phyloP scores from a whole-genome alignment of 2,797 vertebrate species.

The Chiloscyllium punctatum region DNA sequence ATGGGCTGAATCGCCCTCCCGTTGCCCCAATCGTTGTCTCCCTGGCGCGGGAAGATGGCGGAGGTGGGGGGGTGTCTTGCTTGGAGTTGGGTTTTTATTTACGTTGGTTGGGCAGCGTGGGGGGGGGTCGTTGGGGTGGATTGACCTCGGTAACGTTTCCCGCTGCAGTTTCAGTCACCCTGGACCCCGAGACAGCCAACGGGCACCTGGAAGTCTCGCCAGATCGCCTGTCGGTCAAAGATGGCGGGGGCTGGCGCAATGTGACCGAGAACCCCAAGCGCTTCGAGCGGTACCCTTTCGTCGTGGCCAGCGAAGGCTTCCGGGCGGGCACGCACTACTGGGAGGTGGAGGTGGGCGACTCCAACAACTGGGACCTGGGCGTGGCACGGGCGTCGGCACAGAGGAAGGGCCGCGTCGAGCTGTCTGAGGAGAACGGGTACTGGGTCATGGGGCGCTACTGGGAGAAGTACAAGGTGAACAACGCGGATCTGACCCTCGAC shows the following conservation, averaged over 20 bases:
- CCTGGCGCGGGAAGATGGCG: too few relatives aligned
- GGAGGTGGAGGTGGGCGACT: constrained; percentile 4
- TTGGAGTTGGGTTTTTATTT: too few relatives aligned
- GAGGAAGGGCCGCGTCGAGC: neutral
- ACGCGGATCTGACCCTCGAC: accelerated
- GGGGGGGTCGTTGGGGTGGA: too few relatives aligned
- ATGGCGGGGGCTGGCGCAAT: neutral
- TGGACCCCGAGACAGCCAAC: neutral
- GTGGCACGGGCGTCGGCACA: neutral
- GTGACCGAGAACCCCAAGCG: neutral
- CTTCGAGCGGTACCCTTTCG: neutral
- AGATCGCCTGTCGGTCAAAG: neutral
- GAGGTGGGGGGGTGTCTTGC: too few relatives aligned
- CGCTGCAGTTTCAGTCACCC: neutral
- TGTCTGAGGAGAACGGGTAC: neutral
- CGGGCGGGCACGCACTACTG: neutral
- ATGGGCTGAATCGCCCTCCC: too few relatives aligned
- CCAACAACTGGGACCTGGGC: constrained; percentile 5
- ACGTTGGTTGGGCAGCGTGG: too few relatives aligned
- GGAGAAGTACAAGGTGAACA: neutral
- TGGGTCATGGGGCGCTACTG: neutral
- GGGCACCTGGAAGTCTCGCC: neutral
- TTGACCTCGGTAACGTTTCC: neutral
- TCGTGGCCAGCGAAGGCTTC: neutral
- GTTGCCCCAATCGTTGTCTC: neutral